These are phyloP conservation scores for Coenonympha glycerion DNA, from an alignment of 2,888 invertebrate species.

Conservation along the genomic window DNA sequence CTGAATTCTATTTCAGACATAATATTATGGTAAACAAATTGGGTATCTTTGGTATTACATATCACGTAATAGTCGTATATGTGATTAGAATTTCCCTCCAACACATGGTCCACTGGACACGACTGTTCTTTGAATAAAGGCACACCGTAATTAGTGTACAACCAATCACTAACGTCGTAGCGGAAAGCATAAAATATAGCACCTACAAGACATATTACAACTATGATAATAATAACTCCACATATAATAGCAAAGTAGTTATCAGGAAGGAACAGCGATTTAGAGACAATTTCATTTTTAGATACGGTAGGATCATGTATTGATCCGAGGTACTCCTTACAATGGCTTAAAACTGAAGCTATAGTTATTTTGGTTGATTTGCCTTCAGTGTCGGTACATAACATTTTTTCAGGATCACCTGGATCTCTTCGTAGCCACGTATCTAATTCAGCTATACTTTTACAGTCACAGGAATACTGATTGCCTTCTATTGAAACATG, in stretches of 20 bases:
- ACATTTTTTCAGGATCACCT: constrained; percentile 81
- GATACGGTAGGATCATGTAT: constrained; percentile 62
- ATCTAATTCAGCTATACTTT: constrained; percentile 81
- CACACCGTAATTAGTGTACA: constrained; percentile 85
- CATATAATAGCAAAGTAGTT: constrained; percentile 85
- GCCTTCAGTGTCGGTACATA: constrained; percentile 77
- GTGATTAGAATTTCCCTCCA: constrained; percentile 81
- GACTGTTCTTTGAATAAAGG: constrained; percentile 85
- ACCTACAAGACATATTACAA: constrained; percentile 80
- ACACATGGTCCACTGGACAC: constrained; percentile 75
- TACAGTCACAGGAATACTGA: constrained; percentile 89
- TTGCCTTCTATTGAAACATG: constrained; percentile 85
- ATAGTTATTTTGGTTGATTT: constrained; percentile 72
- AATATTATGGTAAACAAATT: constrained; percentile 79
- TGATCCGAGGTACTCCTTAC: constrained; percentile 79
- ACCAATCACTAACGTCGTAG: constrained; percentile 86
- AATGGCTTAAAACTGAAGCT: constrained; percentile 73
- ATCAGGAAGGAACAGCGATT: constrained; percentile 79
- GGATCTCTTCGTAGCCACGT: constrained; percentile 81
- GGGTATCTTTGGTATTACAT: constrained; percentile 88
- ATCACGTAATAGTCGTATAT: constrained; percentile 92
- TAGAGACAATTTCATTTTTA: constrained; percentile 72
- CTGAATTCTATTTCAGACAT: constrained; percentile 82
- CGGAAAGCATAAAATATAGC: constrained; percentile 85
- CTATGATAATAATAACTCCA: constrained; percentile 81